Evolutionary conservation across 2,797 vertebrate genomes (phyloP), one percentile per base, ranked within the genome.

Genomic region (Alectoris magna): DNA sequence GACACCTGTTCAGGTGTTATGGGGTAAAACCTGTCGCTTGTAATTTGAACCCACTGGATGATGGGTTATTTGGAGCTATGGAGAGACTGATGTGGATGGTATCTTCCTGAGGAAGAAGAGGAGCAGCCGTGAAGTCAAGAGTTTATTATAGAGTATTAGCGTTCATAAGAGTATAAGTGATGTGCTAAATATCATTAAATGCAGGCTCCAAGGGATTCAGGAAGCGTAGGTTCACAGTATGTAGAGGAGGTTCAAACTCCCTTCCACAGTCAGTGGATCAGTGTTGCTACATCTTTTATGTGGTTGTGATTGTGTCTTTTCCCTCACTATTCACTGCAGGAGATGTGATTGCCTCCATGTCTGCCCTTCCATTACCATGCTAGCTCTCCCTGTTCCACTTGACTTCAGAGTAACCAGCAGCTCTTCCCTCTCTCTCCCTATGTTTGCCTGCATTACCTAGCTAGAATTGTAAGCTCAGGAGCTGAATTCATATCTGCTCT

Each of bases 141-240:
- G n/a, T 31, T 34, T 34, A 34, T 34, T 34, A 34, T 34, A 34
- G 34, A 34, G 34, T 34, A 34, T 34, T 34, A 34, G 34, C 34
- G 34, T 34, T 34, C 34, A 34, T 81, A 0, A 7, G 38, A 31
- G 58, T 34, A 17, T 49, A 34, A 34, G 53, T 31, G 75, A 2
- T 1, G 2, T 60, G 49, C 66, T 43, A 4, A 19, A 59, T 46
- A 48, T 39, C 10, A 18, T 36, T 46, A 36, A 46, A 14, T 19
- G 29, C 39, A 22, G 51, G 5, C 36, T 4, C 13, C 11, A 24
- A 14, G 16, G 38, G 64, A 31, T 31, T 48, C 9, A 1, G 49
- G 81, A 41, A 34, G 14, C 5, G 2, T 18, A 23, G 44, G 31
- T 31, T 36, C 1, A 1, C 56, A 13, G 19, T 17, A n/a, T 0